Conservation (phyloP, 1,140 invertebrate species). For the Microplitis demolitor region DNA sequence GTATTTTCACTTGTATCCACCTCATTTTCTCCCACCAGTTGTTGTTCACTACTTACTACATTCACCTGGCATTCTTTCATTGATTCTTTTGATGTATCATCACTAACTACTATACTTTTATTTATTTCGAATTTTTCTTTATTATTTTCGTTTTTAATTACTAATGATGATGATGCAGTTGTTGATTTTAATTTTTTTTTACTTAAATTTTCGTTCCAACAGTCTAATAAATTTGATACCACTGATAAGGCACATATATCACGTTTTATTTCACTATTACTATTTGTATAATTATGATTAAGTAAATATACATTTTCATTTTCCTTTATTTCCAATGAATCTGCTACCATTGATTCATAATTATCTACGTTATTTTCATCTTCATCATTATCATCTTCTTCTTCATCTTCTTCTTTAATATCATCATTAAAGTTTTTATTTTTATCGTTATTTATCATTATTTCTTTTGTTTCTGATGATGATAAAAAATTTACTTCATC, state of each 20-base stretch:
- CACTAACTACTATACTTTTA: conserved; percentile 10
- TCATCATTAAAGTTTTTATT: background rate
- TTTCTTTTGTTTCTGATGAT: background rate
- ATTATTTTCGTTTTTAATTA: background rate
- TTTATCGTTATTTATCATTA: background rate
- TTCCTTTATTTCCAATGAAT: conserved; percentile 46
- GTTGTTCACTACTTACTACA: conserved; percentile 39
- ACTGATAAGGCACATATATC: background rate
- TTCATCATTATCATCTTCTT: conserved; percentile 11
- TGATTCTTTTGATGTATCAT: conserved; percentile 41
- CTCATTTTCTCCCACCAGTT: conserved; percentile 59
- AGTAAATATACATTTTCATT: too few relatives aligned
- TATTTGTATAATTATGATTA: background rate
- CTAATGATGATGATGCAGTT: background rate
- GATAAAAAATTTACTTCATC: conserved; percentile 26
- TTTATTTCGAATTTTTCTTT: background rate
- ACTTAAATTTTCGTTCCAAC: background rate
- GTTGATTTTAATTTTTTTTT: background rate
- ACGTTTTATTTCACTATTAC: background rate
- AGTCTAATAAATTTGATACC: background rate
- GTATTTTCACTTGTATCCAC: conserved; percentile 39
- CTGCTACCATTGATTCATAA: conserved; percentile 47
- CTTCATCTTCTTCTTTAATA: background rate
- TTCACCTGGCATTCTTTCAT: conserved; percentile 55
- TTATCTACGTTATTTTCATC: background rate